Evolutionary conservation across 2,113 vertebrate genomes (phyloP).

Genomic region (Hucho hucho): DNA sequence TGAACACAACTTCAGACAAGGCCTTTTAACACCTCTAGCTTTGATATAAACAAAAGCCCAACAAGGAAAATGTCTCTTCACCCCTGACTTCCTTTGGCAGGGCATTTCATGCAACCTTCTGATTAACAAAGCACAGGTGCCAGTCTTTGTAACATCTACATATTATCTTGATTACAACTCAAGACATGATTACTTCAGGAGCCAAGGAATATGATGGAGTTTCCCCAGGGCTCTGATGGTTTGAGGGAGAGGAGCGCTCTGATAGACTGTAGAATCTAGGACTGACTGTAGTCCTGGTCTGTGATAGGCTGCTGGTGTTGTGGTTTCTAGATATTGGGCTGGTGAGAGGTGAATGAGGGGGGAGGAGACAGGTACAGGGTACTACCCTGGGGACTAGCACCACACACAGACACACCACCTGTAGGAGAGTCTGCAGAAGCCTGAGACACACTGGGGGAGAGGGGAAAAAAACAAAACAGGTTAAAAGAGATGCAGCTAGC

Average conservation of each 20-base stretch:
- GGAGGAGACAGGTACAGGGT: conserved; percentile 65
- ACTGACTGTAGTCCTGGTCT: not conserved
- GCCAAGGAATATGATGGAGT: not conserved
- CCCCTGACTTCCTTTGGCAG: not conserved
- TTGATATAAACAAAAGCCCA: not conserved
- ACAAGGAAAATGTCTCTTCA: not conserved
- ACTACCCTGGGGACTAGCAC: conserved; percentile 53
- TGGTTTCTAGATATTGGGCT: conserved; percentile 57
- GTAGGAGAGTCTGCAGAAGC: conserved; percentile 54
- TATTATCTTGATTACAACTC: conserved; percentile 17
- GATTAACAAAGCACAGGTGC: not conserved
- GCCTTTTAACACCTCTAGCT: not conserved
- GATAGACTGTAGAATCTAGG: conserved; percentile 1
- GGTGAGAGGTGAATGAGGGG: conserved; percentile 63
- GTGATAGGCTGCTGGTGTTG: not conserved
- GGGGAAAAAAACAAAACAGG: not conserved
- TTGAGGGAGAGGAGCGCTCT: not conserved
- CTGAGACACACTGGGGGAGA: conserved; percentile 66
- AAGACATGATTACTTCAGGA: not conserved
- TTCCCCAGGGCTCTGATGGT: conserved; percentile 1
- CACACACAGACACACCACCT: conserved; percentile 39
- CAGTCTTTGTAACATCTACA: not conserved
- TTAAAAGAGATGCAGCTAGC: no score
- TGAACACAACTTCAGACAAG: no score
- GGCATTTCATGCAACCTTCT: not conserved